A percentile compares a stretch with the other conserved stretches of the same genome.
Evolutionary conservation across 35 echinoderm and acorn worm species (phyloP).

Genomic region (Amphiura filiformis): DNA sequence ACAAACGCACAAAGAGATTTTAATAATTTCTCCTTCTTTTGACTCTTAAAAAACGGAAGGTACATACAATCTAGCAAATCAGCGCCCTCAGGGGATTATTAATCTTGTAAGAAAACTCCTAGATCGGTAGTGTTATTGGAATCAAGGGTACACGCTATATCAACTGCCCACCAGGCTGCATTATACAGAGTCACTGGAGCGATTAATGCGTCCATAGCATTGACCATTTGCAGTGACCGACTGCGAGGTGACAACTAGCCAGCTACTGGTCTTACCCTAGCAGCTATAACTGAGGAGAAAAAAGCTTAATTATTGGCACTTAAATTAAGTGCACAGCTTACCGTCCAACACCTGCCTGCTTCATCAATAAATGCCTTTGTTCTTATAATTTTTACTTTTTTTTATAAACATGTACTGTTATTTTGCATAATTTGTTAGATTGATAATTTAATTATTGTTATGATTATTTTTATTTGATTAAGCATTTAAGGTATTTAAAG

Average conservation of each 20-base stretch:
- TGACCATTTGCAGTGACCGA: background rate
- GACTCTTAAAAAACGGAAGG: background rate
- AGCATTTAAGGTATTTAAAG: too few relatives aligned
- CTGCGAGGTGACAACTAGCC: too few relatives aligned
- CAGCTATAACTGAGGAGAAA: background rate
- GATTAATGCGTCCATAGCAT: background rate
- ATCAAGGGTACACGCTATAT: too few relatives aligned
- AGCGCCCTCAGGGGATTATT: background rate
- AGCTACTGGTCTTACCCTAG: too few relatives aligned
- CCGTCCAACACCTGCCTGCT: background rate
- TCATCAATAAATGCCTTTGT: too few relatives aligned
- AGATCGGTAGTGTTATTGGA: background rate
- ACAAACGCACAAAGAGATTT: background rate
- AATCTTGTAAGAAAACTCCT: background rate
- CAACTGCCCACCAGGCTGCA: background rate
- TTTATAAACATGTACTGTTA: too few relatives aligned
- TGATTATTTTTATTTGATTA: too few relatives aligned
- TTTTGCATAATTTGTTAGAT: too few relatives aligned
- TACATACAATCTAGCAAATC: background rate
- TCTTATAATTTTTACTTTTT: too few relatives aligned
- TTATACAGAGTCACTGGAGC: background rate
- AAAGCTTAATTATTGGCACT: background rate
- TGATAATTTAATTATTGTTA: too few relatives aligned
- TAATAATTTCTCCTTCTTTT: background rate
- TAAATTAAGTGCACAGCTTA: background rate